A percentile compares a stretch with the other conserved stretches of the same genome.
Evolutionary conservation across 2,888 invertebrate genomes (phyloP).

Genomic region (Tholera decimalis): DNA sequence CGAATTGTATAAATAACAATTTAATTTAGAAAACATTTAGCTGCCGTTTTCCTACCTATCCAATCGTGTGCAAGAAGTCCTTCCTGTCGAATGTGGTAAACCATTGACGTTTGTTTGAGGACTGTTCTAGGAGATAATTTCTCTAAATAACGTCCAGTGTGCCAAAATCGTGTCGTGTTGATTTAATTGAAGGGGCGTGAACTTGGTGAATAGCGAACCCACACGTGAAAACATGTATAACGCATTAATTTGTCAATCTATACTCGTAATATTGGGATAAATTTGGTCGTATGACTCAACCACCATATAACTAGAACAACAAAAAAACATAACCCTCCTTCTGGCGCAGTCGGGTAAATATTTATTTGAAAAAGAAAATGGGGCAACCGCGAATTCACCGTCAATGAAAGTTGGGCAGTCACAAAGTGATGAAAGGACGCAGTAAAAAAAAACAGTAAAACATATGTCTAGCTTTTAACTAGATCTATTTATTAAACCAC

Average conservation of each 20-base stretch:
- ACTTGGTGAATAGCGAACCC: background rate
- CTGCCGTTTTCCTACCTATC: background rate
- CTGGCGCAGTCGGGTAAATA: too few species aligned
- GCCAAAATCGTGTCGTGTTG: background rate
- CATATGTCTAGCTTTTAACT: background rate
- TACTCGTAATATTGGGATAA: too few species aligned
- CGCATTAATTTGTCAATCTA: background rate
- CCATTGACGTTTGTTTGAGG: background rate
- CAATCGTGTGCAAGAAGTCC: background rate
- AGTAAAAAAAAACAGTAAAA: background rate
- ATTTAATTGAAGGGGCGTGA: slow-evolving; percentile 8
- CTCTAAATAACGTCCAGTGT: background rate
- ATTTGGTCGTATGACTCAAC: too few species aligned
- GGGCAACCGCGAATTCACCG: background rate
- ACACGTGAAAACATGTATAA: background rate
- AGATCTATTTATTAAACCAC: background rate
- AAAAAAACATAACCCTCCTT: too few species aligned
- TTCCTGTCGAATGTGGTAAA: background rate
- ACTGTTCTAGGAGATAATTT: background rate
- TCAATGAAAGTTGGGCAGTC: background rate
- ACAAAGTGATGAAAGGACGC: background rate
- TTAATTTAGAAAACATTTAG: background rate
- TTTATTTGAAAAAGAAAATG: too few species aligned
- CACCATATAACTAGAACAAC: too few species aligned
- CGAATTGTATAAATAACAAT: background rate